Evolutionary conservation across 2,888 invertebrate genomes (phyloP).

Genomic region (Acutogordius australiensis): DNA sequence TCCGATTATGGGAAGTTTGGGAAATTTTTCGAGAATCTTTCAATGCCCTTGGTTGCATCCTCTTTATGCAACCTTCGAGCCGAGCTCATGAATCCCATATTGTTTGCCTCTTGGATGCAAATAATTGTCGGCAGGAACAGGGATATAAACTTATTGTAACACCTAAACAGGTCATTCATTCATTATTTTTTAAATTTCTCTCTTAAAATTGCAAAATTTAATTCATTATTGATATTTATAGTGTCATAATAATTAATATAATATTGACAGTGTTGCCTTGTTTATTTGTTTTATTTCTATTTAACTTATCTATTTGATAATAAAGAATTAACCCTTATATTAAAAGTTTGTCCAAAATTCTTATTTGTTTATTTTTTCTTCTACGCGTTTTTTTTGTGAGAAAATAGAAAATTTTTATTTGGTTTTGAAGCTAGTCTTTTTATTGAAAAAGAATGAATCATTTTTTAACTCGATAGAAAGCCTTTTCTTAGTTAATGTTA

Average conservation of each 20-base stretch:
- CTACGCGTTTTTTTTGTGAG: too few species aligned
- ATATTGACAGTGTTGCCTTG: too few species aligned
- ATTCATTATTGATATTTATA: too few species aligned
- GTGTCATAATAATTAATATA: too few species aligned
- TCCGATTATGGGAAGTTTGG: slow-evolving; percentile 8
- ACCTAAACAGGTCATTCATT: background rate
- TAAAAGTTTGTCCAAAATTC: too few species aligned
- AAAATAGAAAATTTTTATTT: too few species aligned
- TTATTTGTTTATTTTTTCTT: too few species aligned
- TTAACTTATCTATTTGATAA: background rate
- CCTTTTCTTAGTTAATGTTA: too few species aligned
- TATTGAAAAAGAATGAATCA: too few species aligned
- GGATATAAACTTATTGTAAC: background rate
- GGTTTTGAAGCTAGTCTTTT: too few species aligned
- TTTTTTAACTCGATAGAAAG: too few species aligned
- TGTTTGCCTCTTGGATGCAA: background rate
- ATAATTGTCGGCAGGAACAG: background rate
- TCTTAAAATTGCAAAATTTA: background rate
- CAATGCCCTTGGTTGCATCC: background rate
- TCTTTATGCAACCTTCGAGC: slow-evolving; percentile 1
- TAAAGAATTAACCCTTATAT: background rate
- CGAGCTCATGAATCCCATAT: background rate
- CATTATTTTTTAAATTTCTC: background rate
- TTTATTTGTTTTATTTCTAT: background rate
- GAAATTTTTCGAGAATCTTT: slow-evolving; percentile 7